Evolutionary conservation across 2,797 vertebrate genomes (phyloP).

Genomic region (Ispidina lecontei): DNA sequence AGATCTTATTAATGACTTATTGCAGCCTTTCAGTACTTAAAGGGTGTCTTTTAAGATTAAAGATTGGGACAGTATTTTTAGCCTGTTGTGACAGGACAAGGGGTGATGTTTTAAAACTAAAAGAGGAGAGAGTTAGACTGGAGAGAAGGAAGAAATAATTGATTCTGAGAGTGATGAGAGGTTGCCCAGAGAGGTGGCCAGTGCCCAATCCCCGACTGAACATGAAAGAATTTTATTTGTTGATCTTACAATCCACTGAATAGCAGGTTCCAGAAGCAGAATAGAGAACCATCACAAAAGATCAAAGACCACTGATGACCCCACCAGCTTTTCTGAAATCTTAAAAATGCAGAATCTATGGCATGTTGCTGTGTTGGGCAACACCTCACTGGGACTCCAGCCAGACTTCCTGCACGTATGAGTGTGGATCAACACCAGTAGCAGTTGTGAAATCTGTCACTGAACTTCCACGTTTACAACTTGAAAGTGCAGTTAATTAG

Average conservation of each 20-base stretch:
- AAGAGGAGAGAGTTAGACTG: neutral
- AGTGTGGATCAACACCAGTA: rapidly evolving
- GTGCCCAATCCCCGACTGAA: neutral
- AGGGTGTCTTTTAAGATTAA: neutral
- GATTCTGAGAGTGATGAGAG: neutral
- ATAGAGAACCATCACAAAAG: neutral
- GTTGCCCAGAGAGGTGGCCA: neutral
- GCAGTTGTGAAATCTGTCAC: neutral
- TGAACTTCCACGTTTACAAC: neutral
- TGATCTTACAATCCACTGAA: neutral
- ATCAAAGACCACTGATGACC: neutral
- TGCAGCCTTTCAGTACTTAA: neutral
- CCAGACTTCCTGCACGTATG: neutral
- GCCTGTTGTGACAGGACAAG: neutral
- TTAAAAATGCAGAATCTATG: neutral
- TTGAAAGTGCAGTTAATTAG: neutral
- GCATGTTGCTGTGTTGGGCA: neutral
- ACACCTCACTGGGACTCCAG: neutral
- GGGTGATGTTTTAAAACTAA: neutral
- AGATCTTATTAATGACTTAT: neutral
- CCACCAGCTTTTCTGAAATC: neutral
- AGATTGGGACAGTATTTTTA: neutral
- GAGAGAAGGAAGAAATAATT: neutral
- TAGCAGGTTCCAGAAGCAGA: neutral
- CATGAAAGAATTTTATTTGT: neutral